Percentiles rank a stretch among this genome's conserved stretches.
Evolutionary conservation across 2,888 invertebrate genomes (phyloP).

Genomic region (Empis stercorea): DNA sequence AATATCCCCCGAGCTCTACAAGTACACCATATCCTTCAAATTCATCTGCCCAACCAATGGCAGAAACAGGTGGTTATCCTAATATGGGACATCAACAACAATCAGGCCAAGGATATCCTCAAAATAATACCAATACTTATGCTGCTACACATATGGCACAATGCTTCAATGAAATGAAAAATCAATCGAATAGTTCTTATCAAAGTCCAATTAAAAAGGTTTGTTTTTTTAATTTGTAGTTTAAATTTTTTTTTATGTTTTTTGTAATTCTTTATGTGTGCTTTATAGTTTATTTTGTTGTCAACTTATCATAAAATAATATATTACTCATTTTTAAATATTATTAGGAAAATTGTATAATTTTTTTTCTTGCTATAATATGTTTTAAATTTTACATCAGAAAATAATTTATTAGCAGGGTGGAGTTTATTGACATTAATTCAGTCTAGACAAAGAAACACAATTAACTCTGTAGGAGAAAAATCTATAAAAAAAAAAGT

Average conservation of each 20-base stretch:
- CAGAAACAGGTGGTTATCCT: neutral
- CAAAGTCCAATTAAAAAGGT: slow-evolving; percentile 25
- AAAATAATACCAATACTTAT: slow-evolving; percentile 19
- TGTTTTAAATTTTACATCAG: too few relatives aligned
- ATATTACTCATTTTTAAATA: too few relatives aligned
- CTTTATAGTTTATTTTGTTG: slow-evolving; percentile 6
- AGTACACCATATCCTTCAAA: neutral
- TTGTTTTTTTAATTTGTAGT: slow-evolving; percentile 19
- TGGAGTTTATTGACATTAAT: too few relatives aligned
- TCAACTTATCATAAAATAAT: slow-evolving; percentile 3
- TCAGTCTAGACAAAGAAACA: too few relatives aligned
- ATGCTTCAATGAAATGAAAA: slow-evolving; percentile 24
- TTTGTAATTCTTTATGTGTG: too few relatives aligned
- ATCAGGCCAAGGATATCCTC: slow-evolving; percentile 17
- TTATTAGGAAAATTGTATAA: too few relatives aligned
- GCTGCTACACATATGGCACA: slow-evolving; percentile 22
- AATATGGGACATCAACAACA: neutral
- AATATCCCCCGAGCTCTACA: slow-evolving; percentile 3
- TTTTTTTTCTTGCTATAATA: too few relatives aligned
- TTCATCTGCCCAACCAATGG: neutral
- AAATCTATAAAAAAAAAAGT: neutral
- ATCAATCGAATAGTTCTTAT: too few relatives aligned
- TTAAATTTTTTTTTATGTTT: too few relatives aligned
- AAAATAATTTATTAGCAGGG: too few relatives aligned
- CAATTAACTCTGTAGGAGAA: too few relatives aligned